These are phyloP conservation scores for Zosterops borbonicus DNA, from an alignment of 2,113 vertebrate genomes.

Conservation along the genomic window DNA sequence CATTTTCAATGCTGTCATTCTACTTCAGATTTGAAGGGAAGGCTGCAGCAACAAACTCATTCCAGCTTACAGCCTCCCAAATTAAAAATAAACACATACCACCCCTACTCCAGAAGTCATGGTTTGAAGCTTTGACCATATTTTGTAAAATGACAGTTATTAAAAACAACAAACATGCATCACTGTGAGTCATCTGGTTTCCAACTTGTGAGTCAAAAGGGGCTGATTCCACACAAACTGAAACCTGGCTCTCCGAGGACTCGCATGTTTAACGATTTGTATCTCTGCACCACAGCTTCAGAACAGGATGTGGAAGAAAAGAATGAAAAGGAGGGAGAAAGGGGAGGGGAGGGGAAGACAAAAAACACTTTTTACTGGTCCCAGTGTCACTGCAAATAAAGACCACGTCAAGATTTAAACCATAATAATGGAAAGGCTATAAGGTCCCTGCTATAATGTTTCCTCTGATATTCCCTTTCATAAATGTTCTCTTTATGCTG, in stretches of 20 bases:
- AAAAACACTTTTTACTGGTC: conserved; percentile 59
- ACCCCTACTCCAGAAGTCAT: conserved; percentile 45
- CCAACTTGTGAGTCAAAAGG: conserved; percentile 72
- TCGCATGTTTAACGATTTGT: conserved; percentile 41
- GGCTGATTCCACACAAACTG: conserved; percentile 66
- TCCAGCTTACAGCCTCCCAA: conserved; percentile 3
- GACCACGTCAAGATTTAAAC: conserved; percentile 75
- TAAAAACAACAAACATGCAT: conserved; percentile 72
- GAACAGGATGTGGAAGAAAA: conserved; percentile 71
- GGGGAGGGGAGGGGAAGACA: conserved; percentile 43
- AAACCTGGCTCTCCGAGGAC: conserved; percentile 57
- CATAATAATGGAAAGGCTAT: conserved; percentile 77
- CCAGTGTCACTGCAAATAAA: conserved; percentile 71
- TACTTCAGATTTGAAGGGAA: neutral
- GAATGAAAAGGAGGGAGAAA: conserved; percentile 66
- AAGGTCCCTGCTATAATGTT: conserved; percentile 74
- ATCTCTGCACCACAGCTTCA: conserved; percentile 54
- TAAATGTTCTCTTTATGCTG: conserved; percentile 71
- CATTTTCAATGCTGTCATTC: neutral
- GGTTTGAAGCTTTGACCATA: conserved; percentile 56
- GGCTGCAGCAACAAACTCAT: neutral
- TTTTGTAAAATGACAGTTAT: conserved; percentile 71
- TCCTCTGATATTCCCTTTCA: conserved; percentile 75
- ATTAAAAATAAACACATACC: conserved; percentile 44
- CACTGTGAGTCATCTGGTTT: conserved; percentile 70